phyloP scores from a whole-genome alignment of 1,140 invertebrate species.

The Panulirus ornatus region DNA sequence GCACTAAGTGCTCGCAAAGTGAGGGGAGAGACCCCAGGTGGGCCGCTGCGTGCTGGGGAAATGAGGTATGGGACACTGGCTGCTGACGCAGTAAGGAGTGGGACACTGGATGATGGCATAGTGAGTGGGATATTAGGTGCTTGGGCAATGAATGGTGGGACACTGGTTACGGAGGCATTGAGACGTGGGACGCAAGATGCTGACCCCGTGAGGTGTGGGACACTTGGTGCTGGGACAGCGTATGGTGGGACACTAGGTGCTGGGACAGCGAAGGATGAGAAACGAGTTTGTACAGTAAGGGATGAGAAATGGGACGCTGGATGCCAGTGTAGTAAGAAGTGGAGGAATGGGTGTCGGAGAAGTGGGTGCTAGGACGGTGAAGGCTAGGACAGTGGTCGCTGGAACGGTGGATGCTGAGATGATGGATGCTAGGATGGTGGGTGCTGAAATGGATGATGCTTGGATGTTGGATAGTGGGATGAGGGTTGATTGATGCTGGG shows the following conservation, averaged over 20 bases:
- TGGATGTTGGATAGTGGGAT: too few species aligned
- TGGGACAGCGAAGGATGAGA: neutral
- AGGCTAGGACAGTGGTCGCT: neutral
- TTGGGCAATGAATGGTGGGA: too few species aligned
- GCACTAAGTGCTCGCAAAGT: too few species aligned
- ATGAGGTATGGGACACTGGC: neutral
- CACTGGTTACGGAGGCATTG: too few species aligned
- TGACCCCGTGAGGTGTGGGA: neutral
- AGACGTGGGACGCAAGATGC: neutral
- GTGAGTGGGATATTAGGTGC: too few species aligned
- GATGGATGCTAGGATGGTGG: neutral
- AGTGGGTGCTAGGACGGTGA: neutral
- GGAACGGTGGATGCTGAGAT: neutral
- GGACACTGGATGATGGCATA: neutral
- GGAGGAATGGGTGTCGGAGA: neutral
- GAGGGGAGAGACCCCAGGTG: too few species aligned
- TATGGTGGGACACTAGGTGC: neutral
- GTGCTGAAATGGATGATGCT: too few species aligned
- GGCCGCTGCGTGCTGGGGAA: too few species aligned
- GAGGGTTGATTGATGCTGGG: too few species aligned
- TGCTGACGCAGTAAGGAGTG: neutral
- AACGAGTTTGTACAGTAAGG: too few species aligned
- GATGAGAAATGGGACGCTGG: too few species aligned
- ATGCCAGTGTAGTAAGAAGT: neutral
- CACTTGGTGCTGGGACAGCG: neutral